These are phyloP conservation scores for Dione vanillae DNA, from an alignment of 2,888 invertebrate genomes.

Conservation along the genomic window DNA sequence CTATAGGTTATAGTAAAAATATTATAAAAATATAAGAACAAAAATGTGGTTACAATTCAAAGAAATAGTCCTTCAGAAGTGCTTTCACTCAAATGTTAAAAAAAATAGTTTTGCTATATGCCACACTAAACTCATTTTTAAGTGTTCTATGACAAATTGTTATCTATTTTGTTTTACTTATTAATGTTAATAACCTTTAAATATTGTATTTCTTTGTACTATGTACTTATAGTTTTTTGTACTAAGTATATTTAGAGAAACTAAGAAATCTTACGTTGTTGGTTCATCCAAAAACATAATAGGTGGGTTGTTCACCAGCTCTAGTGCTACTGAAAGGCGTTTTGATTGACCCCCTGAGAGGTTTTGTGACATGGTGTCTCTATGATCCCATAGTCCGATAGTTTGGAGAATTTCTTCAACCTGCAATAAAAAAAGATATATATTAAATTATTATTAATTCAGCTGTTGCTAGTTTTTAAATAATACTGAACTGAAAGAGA, in stretches of 20 bases:
- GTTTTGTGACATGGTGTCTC: slow-evolving; percentile 85
- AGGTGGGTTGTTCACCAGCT: slow-evolving; percentile 92
- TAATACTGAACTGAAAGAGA: not conserved
- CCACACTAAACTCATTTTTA: too few relatives aligned
- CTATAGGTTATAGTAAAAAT: too few relatives aligned
- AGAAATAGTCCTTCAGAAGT: too few relatives aligned
- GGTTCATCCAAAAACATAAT: slow-evolving; percentile 93
- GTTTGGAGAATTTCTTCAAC: slow-evolving; percentile 89
- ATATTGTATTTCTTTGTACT: not conserved
- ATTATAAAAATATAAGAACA: too few relatives aligned
- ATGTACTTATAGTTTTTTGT: too few relatives aligned
- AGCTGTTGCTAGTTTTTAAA: too few relatives aligned
- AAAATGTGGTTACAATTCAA: too few relatives aligned
- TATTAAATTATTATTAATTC: not conserved
- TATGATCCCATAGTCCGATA: slow-evolving; percentile 87
- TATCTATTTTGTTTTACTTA: not conserved
- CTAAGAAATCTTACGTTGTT: slow-evolving; percentile 86
- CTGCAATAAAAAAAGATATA: slow-evolving; percentile 65
- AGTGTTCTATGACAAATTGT: not conserved
- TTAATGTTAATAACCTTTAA: slow-evolving; percentile 23
- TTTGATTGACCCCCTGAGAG: slow-evolving; percentile 92
- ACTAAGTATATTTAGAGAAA: too few relatives aligned
- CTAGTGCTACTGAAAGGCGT: slow-evolving; percentile 89
- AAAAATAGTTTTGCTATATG: too few relatives aligned
- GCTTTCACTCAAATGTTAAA: too few relatives aligned